Percentiles rank a stretch among this genome's conserved stretches.
Evolutionary conservation across 2,797 vertebrate species (phyloP).

Genomic region (Poliocrania exsul): DNA sequence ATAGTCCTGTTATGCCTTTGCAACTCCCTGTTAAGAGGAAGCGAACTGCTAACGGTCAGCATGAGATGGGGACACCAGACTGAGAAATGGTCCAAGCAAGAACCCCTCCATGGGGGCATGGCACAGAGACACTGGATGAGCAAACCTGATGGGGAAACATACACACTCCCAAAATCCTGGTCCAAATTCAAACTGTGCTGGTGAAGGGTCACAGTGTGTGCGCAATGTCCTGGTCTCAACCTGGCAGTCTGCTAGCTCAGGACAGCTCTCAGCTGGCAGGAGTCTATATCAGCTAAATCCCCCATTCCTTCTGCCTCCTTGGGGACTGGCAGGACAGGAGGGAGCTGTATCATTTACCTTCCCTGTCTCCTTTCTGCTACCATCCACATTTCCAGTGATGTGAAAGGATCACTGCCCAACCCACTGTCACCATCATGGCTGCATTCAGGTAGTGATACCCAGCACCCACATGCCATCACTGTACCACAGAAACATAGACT

Average conservation of each 20-base stretch:
- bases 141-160: not conserved
- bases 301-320: not conserved
- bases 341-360: not conserved
- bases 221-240: rapidly evolving
- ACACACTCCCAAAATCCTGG: not conserved
- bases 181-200: not conserved
- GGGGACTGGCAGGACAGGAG: not conserved
- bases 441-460: not conserved
- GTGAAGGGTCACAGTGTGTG: not conserved
- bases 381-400: not conserved
- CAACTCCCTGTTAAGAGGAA: not conserved
- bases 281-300: not conserved
- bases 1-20: not conserved
- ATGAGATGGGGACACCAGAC: not conserved
- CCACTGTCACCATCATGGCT: not conserved
- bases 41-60: not conserved
- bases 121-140: not conserved
- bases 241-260: rapidly evolving
- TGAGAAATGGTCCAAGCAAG: not conserved
- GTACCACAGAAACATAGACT: not conserved
- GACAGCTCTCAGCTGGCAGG: not conserved
- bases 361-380: not conserved
- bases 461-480: rapidly evolving
- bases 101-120: not conserved
- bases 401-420: not conserved